Evolutionary conservation across 2,888 invertebrate species (phyloP).

Genomic region (Camptogramma bilineatum): DNA sequence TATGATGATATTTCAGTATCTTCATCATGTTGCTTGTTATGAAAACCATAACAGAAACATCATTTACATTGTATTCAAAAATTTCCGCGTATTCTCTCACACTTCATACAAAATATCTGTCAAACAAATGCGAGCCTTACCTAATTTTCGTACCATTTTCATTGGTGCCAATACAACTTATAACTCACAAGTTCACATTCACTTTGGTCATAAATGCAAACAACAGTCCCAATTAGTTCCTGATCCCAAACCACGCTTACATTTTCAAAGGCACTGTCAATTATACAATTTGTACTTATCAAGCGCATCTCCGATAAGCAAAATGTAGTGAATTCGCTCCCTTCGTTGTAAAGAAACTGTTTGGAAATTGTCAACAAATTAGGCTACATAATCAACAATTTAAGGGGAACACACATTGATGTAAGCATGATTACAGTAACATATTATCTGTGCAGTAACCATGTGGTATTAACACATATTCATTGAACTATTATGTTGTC

Average conservation of each 20-base stretch:
- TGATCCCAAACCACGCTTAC: constrained; percentile 8
- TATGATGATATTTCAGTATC: too few relatives aligned
- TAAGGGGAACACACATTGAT: constrained; percentile 18
- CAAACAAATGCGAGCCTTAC: neutral
- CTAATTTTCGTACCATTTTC: constrained; percentile 20
- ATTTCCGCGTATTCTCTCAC: neutral
- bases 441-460: too few relatives aligned
- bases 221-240: constrained; percentile 9
- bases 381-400: constrained; percentile 30
- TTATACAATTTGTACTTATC: constrained; percentile 22
- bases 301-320: constrained; percentile 16
- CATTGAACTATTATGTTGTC: neutral
- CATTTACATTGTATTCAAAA: neutral
- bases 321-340: constrained; percentile 1
- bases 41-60: neutral
- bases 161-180: constrained; percentile 9
- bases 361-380: constrained; percentile 16
- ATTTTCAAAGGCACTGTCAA: constrained; percentile 34
- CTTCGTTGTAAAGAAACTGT: constrained; percentile 12
- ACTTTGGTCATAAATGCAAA: constrained; percentile 36
- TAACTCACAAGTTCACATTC: constrained; percentile 1
- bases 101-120: neutral
- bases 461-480: neutral
- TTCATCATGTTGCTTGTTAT: neutral
- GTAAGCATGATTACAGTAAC: constrained; percentile 4